Conservation (phyloP, 1,140 invertebrate species). For the Penaeus vannamei region DNA sequence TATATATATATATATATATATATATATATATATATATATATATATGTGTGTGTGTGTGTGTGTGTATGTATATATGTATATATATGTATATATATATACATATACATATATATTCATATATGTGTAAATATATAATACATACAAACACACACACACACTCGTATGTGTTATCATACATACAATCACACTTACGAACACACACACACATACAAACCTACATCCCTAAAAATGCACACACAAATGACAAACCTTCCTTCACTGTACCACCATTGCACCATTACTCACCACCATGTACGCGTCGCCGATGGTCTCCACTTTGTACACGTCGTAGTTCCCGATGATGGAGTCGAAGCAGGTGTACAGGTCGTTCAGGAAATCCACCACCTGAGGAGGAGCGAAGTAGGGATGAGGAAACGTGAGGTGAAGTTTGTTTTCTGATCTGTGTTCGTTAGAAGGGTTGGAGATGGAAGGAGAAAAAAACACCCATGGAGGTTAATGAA, state of each 20-base stretch:
- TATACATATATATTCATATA: background rate
- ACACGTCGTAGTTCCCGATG: conserved; percentile 92
- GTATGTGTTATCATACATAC: conserved; percentile 7
- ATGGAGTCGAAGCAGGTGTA: conserved; percentile 95
- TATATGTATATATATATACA: background rate
- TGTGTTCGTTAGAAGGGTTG: no score
- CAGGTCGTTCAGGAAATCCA: conserved; percentile 90
- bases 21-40: background rate
- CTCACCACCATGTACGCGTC: conserved; percentile 75
- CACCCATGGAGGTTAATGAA: no score
- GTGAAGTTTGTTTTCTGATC: no score
- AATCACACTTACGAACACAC: background rate
- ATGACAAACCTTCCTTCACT: background rate
- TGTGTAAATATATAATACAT: background rate
- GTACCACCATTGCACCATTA: background rate
- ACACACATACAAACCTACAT: background rate
- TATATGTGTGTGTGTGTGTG: background rate
- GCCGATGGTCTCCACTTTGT: conserved; percentile 82
- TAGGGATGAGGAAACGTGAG: background rate
- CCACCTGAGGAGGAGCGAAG: conserved; percentile 78
- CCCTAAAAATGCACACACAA: conserved; percentile 9
- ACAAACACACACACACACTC: background rate
- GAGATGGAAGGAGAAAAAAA: no score
- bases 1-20: background rate
- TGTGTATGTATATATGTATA: no score